Conservation (phyloP, 35 echinoderm and acorn worm species). For the Ophioderma brevispina region DNA sequence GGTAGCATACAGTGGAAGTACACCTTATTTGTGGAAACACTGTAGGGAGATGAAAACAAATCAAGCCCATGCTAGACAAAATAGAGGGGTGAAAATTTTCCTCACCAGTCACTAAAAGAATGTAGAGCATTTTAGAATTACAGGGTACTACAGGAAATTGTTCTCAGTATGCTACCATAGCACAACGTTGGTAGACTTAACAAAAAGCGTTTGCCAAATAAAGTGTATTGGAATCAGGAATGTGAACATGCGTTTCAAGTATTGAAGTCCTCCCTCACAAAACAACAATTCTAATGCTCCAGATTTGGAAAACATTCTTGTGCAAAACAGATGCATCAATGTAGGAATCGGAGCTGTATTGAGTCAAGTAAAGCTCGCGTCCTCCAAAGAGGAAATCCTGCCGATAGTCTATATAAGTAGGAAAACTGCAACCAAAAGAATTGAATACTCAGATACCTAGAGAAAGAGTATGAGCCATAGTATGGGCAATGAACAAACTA, state of each 20-base stretch:
- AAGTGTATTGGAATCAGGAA: conserved; percentile 8
- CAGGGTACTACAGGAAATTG: conserved; percentile 67
- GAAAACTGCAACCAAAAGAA: conserved; percentile 1
- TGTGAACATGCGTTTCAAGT: conserved; percentile 38
- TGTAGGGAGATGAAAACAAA: neutral
- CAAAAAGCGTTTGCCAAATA: conserved; percentile 3
- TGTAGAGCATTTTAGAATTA: conserved; percentile 44
- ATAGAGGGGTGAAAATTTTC: neutral
- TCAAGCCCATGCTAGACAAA: neutral
- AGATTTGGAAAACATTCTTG: conserved; percentile 29
- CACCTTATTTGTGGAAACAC: conserved; percentile 35
- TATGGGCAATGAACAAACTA: too few species aligned
- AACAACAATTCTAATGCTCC: conserved; percentile 32
- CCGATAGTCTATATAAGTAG: conserved; percentile 27
- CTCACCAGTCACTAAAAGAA: conserved; percentile 45
- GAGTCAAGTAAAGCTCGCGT: conserved; percentile 6
- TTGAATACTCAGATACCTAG: conserved; percentile 11
- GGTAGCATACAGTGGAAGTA: conserved; percentile 11
- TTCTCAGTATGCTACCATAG: conserved; percentile 43
- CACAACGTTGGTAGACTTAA: conserved; percentile 53
- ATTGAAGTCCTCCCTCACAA: conserved; percentile 21
- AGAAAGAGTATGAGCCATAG: too few species aligned
- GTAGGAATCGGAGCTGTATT: conserved; percentile 46
- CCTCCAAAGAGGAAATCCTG: neutral
- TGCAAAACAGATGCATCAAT: conserved; percentile 56